These are phyloP conservation scores for Notolepis coatsorum DNA, from an alignment of 2,797 vertebrate genomes.

Conservation along the genomic window DNA sequence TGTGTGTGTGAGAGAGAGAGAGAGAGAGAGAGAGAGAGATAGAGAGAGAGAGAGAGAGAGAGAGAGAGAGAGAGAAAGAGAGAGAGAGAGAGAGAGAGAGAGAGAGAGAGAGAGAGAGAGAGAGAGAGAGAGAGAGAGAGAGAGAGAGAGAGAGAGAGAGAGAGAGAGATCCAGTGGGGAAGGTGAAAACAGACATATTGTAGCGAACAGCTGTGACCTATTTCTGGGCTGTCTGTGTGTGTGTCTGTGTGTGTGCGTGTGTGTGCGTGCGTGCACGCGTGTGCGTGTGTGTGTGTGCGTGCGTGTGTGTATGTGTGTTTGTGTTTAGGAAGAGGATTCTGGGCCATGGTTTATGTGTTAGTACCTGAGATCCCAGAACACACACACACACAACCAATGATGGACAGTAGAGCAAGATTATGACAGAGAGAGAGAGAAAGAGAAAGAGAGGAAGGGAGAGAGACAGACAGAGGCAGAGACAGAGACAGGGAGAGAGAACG, in stretches of 20 bases:
- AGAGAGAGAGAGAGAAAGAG: not conserved
- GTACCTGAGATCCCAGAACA: too few relatives aligned
- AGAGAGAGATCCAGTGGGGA: slow-evolving; percentile 32
- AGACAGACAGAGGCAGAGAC: too few relatives aligned
- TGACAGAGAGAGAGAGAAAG: too few relatives aligned
- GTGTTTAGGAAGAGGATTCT: too few relatives aligned
- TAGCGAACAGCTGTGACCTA: slow-evolving; percentile 77
- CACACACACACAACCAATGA: too few relatives aligned
- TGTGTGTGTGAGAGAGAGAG: not conserved
- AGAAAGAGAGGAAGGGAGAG: too few relatives aligned
- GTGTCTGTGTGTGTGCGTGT: not conserved
- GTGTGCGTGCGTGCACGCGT: not conserved
- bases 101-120: not conserved
- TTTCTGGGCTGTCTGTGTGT: slow-evolving; percentile 31
- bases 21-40: not conserved
- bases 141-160: not conserved
- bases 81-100: not conserved
- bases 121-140: not conserved
- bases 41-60: not conserved
- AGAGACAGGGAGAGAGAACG: too few relatives aligned
- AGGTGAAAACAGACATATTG: slow-evolving; percentile 51
- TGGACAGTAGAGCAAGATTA: too few relatives aligned
- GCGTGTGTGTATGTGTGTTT: too few relatives aligned
- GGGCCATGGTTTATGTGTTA: too few relatives aligned
- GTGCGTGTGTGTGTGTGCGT: not conserved